Evolutionary conservation across 2,113 vertebrate species (phyloP).

Genomic region (Ceuthmochares aereus): DNA sequence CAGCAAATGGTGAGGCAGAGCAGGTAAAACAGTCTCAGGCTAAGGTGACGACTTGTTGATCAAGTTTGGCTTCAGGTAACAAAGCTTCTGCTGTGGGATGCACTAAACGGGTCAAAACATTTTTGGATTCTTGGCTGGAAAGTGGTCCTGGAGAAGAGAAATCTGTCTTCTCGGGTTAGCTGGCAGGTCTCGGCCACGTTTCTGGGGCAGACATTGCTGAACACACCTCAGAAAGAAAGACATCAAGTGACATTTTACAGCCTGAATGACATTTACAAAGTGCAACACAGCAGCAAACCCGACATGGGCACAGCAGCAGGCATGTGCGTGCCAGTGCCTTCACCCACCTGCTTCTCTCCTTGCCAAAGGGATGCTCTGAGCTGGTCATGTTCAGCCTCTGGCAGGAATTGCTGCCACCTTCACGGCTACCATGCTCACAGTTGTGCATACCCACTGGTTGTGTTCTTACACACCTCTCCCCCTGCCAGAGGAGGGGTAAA

Average conservation of each 20-base stretch:
- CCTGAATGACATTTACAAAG: conserved; percentile 17
- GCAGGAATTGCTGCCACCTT: not conserved
- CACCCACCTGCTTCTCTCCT: not conserved
- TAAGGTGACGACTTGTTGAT: not conserved
- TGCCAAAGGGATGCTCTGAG: not conserved
- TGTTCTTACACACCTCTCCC: not conserved
- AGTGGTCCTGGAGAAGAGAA: not conserved
- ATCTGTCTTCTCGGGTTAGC: not conserved
- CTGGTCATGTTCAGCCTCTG: rapidly evolving
- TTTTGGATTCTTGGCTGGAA: not conserved
- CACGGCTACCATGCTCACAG: rapidly evolving
- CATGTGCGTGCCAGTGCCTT: not conserved
- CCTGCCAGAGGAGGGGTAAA: not conserved
- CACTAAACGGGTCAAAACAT: not conserved
- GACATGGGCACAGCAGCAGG: not conserved
- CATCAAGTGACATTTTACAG: conserved; percentile 5
- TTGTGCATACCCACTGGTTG: too few relatives aligned
- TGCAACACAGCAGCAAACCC: not conserved
- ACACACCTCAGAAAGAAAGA: not conserved
- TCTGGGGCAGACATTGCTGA: not conserved
- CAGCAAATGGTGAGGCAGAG: not conserved
- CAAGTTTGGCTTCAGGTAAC: not conserved
- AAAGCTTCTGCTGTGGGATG: not conserved
- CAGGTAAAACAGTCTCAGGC: not conserved
- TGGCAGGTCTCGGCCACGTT: not conserved